Evolutionary conservation across 1,140 invertebrate species (phyloP), one percentile per base, ranked within the genome.

Genomic region (Saccostrea cuccullata): DNA sequence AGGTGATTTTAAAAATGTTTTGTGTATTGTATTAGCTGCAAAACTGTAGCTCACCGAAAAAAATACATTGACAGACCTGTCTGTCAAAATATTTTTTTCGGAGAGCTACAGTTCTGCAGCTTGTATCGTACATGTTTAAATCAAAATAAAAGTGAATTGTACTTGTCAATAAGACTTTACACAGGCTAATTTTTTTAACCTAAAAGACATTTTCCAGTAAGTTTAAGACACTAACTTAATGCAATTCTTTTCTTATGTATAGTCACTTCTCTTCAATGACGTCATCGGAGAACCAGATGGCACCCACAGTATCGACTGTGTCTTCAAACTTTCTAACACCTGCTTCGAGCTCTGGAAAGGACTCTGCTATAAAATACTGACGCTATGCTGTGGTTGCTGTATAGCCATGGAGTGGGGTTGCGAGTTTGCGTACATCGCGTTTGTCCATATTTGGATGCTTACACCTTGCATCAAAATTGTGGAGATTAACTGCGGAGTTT

Each of bases 281-380:
- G 96, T 97, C 67, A 96, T 97, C 67, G 97, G 97, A 0, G 97
- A 97, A 94, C 97, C 97, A 15, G 96, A 97, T 86, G 96, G 96
- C 4, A 96, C 97, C 6, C 95, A 97, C 73, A 97, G 96, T 89
- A 96, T 96, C 2, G 96, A 97, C 93, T 97, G 97, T 92, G 96
- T 96, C 60, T 97, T 97, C 97, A 95, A 96, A 23, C 94, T 97
- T 12, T 97, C 97, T 89, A 95, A 96, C 89, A 95, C 96, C 82
- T 97, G 97, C 91, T 97, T 97, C 94, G 95, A 95, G 36, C 94
- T 96, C 40, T 96, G 97, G 1, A 96, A 96, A 85, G 96, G 96
- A 91, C 96, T 96, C 91, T 97, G 97, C 92, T 97, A 97, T 95
- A 96, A 96, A 2, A 92, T 97, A 56, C 94, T 97, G 20, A 96